A percentile compares a stretch with the other conserved stretches of the same genome.
These are phyloP conservation scores for Aeoliscus strigatus DNA, from an alignment of 2,797 vertebrate genomes.

Conservation along the genomic window DNA sequence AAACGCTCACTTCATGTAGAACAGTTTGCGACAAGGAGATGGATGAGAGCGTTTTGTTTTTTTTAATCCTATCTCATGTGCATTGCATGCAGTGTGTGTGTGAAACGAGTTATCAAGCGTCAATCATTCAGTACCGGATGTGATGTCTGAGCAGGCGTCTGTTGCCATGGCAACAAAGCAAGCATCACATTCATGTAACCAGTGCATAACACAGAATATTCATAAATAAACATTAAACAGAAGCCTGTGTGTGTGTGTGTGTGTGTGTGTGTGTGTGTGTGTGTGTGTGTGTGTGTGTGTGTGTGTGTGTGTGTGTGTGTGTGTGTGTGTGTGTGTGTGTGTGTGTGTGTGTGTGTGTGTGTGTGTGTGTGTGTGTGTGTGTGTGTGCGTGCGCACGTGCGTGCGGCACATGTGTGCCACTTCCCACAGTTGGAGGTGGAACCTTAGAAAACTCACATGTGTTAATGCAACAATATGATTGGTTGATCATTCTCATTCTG, in stretches of 20 bases:
- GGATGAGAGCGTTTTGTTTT: conserved; percentile 26
- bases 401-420: conserved; percentile 11
- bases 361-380: background rate
- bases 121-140: conserved; percentile 66
- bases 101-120: conserved; percentile 47
- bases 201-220: conserved; percentile 53
- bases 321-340: conserved; percentile 4
- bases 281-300: conserved; percentile 3
- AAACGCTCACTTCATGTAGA: too few relatives aligned
- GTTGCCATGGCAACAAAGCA: conserved; percentile 76
- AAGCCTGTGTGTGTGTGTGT: conserved; percentile 6
- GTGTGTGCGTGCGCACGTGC: conserved; percentile 1
- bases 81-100: conserved; percentile 24
- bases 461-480: conserved; percentile 26
- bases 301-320: conserved; percentile 12
- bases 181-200: conserved; percentile 59
- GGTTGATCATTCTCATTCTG: conserved; percentile 9
- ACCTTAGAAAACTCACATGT: conserved; percentile 34
- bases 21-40: conserved; percentile 30
- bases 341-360: conserved; percentile 3
- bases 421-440: conserved; percentile 30
- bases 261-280: conserved; percentile 12
- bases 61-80: conserved; percentile 31
- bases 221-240: conserved; percentile 51
- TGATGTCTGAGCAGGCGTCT: conserved; percentile 62